Conservation (phyloP, 2,113 vertebrate species). For the Prietella phreatophila region DNA sequence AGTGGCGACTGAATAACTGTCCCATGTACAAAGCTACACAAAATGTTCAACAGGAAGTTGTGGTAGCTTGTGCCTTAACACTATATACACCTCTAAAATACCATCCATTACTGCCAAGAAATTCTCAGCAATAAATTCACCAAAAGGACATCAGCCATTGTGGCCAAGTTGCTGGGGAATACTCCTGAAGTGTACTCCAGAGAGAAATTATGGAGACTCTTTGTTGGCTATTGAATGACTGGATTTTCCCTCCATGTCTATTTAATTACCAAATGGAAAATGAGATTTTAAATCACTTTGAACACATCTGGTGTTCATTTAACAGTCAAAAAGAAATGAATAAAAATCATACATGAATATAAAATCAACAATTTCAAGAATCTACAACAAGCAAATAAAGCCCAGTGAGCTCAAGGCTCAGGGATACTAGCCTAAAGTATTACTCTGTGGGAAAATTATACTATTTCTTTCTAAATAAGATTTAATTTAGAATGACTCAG, state of each 20-base stretch:
- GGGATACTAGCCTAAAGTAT: neutral
- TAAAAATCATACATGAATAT: neutral
- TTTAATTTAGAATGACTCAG: neutral
- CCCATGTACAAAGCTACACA: neutral
- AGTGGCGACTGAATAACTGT: neutral
- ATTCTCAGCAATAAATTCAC: neutral
- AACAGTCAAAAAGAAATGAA: neutral
- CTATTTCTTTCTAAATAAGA: neutral
- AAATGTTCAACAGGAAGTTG: neutral
- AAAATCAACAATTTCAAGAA: neutral
- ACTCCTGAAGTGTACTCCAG: neutral
- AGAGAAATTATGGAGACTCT: neutral
- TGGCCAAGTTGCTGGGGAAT: neutral
- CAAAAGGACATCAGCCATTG: neutral
- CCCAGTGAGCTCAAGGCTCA: neutral
- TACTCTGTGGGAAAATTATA: neutral
- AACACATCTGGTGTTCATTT: neutral
- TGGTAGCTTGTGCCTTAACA: neutral
- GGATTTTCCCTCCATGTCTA: neutral
- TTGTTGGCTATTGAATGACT: neutral
- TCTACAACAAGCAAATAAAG: neutral
- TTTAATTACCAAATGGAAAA: neutral
- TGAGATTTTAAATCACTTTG: neutral
- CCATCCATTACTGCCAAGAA: neutral
- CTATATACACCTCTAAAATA: neutral